Percentiles rank a stretch among this genome's conserved stretches.
Evolutionary conservation across 2,797 vertebrate species (phyloP).

Genomic region (Acropternis orthonyx): DNA sequence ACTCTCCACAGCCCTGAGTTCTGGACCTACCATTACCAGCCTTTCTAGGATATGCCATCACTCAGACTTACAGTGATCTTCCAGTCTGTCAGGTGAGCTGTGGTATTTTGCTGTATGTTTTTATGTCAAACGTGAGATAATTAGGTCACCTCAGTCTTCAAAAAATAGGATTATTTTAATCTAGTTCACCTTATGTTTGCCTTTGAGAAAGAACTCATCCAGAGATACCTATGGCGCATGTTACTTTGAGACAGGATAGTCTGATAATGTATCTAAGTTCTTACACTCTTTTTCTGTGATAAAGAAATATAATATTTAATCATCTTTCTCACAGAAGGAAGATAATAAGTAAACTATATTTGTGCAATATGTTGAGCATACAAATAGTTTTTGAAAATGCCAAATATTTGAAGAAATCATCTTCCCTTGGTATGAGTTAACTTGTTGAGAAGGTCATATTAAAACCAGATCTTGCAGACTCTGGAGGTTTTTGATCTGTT

Average conservation of each 20-base stretch:
- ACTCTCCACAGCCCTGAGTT: neutral
- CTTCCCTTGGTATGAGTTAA: neutral
- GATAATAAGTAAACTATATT: neutral
- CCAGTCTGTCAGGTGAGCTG: slow-evolving; percentile 23
- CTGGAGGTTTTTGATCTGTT: rapidly evolving
- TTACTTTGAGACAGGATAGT: neutral
- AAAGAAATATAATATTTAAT: neutral
- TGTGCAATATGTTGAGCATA: neutral
- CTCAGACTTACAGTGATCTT: neutral
- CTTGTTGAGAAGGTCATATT: neutral
- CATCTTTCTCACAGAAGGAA: neutral
- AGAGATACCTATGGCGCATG: neutral
- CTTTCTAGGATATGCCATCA: neutral
- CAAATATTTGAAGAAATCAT: neutral
- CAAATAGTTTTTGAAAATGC: neutral
- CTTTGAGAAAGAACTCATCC: neutral
- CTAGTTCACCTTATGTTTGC: neutral
- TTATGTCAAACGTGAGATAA: neutral
- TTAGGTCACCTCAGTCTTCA: neutral
- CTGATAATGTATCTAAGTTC: neutral
- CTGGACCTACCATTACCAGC: neutral
- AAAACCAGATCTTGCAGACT: neutral
- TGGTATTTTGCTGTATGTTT: neutral
- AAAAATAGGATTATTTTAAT: neutral
- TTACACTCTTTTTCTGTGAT: neutral